Conservation (phyloP, 2,797 vertebrate genomes). For the Sebastes glaucus region DNA sequence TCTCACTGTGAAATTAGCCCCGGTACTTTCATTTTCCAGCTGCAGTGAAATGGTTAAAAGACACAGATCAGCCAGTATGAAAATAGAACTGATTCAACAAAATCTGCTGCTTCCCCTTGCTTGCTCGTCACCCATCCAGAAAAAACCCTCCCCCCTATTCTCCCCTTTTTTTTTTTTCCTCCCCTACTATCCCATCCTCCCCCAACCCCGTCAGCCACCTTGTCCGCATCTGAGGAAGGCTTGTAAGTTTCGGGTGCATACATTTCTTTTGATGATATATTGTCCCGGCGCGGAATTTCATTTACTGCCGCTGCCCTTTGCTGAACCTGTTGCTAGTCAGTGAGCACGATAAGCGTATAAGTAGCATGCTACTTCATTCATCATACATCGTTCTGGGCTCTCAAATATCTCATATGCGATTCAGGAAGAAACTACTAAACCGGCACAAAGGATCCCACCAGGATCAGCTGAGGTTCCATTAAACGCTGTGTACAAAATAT, state of each 20-base stretch:
- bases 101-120: conserved; percentile 80
- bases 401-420: conserved; percentile 96
- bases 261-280: conserved; percentile 99
- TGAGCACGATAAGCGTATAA: conserved; percentile 99
- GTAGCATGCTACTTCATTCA: conserved; percentile 98
- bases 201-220: conserved; percentile 90
- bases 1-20: conserved; percentile 83
- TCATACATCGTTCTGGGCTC: conserved; percentile 98
- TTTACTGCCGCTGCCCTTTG: conserved; percentile 98
- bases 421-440: conserved; percentile 89
- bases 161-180: conserved; percentile 28
- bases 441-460: conserved; percentile 82
- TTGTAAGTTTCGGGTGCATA: conserved; percentile 93
- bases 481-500: conserved; percentile 71
- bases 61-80: conserved; percentile 85
- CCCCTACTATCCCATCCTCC: conserved; percentile 81
- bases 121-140: conserved; percentile 59
- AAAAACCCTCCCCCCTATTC: conserved; percentile 76
- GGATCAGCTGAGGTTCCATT: conserved; percentile 79
- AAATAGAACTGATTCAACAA: conserved; percentile 92
- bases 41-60: conserved; percentile 86
- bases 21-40: conserved; percentile 76
- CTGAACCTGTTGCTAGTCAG: conserved; percentile 99
- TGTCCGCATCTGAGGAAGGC: conserved; percentile 90
- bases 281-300: conserved; percentile 99